These are phyloP conservation scores for Melanargia galathea DNA, from an alignment of 2,888 invertebrate species.

Conservation along the genomic window DNA sequence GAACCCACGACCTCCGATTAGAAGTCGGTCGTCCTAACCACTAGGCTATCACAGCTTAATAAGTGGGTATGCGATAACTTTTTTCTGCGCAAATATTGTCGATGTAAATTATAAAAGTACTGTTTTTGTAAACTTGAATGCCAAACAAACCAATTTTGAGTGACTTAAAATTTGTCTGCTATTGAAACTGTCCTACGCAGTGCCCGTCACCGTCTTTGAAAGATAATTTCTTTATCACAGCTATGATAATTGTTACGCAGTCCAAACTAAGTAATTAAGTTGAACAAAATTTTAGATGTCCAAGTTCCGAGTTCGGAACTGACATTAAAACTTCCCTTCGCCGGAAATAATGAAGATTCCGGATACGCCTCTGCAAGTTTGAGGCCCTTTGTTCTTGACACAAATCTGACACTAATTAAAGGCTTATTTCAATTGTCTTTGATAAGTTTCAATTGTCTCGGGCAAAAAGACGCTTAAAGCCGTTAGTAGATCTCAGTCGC, in stretches of 20 bases:
- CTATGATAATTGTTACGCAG: conserved; percentile 5
- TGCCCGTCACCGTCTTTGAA: not conserved
- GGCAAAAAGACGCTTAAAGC: not conserved
- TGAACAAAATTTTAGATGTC: not conserved
- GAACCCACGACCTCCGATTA: too few species aligned
- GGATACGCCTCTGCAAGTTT: conserved; percentile 15
- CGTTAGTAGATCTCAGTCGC: too few species aligned
- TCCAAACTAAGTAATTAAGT: conserved; percentile 1
- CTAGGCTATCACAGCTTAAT: too few species aligned
- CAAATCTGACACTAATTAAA: conserved; percentile 9
- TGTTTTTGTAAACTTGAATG: too few species aligned
- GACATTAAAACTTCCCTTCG: conserved; percentile 22
- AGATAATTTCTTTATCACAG: conserved; percentile 1
- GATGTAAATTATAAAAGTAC: too few species aligned
- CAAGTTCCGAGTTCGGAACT: conserved; percentile 13
- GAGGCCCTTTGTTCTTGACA: conserved; percentile 6
- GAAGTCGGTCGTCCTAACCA: too few species aligned
- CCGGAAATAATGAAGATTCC: conserved; percentile 27
- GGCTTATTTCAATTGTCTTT: conserved; percentile 17
- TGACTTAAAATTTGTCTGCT: not conserved
- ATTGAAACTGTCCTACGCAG: not conserved
- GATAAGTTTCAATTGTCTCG: conserved; percentile 15
- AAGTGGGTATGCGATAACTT: too few species aligned
- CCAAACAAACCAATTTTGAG: too few species aligned
- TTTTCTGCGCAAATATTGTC: too few species aligned